A percentile compares a stretch with the other conserved stretches of the same genome.
phyloP scores from a whole-genome alignment of 2,888 invertebrate genomes.

The Ichneumon xanthorius region DNA sequence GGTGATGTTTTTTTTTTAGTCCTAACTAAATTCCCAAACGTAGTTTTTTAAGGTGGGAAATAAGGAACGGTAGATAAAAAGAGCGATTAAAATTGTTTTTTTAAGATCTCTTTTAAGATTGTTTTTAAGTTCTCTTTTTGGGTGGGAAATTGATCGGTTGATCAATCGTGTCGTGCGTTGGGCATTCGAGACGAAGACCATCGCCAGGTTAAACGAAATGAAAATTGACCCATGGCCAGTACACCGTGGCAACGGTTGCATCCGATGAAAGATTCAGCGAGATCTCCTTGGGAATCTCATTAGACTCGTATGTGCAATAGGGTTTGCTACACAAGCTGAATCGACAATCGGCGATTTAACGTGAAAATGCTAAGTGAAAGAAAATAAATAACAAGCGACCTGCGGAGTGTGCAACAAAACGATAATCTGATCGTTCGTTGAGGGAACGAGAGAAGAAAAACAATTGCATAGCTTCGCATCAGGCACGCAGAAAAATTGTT shows the following conservation, averaged over 20 bases:
- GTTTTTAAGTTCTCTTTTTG: background rate
- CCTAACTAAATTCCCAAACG: too few species aligned
- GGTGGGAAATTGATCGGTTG: background rate
- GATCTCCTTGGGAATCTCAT: constrained; percentile 75
- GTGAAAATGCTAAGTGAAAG: background rate
- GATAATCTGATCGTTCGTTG: background rate
- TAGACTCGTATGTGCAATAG: constrained; percentile 70
- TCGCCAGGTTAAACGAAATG: background rate
- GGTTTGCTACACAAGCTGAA: constrained; percentile 43
- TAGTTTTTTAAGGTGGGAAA: too few species aligned
- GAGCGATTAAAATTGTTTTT: background rate
- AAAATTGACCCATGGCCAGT: constrained; percentile 63
- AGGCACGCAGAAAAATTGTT: background rate
- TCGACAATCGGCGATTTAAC: constrained; percentile 23
- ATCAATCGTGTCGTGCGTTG: background rate
- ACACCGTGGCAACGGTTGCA: constrained; percentile 63
- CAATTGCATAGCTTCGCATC: background rate
- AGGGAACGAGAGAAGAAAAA: background rate
- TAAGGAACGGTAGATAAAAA: too few species aligned
- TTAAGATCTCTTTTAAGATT: background rate
- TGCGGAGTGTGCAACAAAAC: background rate
- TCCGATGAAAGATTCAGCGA: constrained; percentile 75
- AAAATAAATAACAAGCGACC: background rate
- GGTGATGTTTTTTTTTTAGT: background rate
- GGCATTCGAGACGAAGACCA: background rate